Conservation (phyloP, 2,797 vertebrate genomes). For the Sardinella longiceps region DNA sequence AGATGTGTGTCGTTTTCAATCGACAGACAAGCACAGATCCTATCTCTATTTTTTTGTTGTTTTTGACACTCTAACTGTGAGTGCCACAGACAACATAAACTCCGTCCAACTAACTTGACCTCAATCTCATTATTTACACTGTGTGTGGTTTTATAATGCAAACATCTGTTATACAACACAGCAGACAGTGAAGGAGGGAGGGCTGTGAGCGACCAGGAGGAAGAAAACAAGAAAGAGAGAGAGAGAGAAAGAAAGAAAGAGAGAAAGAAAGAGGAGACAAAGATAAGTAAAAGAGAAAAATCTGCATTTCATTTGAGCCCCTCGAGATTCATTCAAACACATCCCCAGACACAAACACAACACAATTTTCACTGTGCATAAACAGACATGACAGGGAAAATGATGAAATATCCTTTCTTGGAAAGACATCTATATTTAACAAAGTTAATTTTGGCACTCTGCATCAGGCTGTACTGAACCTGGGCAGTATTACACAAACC, state of each 20-base stretch:
- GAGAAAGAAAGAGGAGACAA: neutral
- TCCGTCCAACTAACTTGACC: neutral
- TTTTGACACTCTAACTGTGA: neutral
- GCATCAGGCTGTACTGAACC: neutral
- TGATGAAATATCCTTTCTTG: neutral
- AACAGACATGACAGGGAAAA: neutral
- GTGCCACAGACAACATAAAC: neutral
- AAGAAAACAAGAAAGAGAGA: neutral
- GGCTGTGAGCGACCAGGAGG: too few relatives aligned
- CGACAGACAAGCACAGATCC: neutral
- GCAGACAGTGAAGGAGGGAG: neutral
- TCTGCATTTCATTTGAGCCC: neutral
- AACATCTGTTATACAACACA: neutral
- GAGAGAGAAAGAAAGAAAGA: neutral
- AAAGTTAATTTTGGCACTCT: neutral
- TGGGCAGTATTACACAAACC: neutral
- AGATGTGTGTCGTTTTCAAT: neutral
- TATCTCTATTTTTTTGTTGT: neutral
- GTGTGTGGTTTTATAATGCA: slow-evolving; percentile 52
- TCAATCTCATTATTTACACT: slow-evolving; percentile 57
- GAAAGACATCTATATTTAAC: neutral
- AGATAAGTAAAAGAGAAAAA: neutral
- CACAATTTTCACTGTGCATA: neutral
- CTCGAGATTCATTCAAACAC: neutral
- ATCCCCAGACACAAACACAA: neutral